Evolutionary conservation across 1,140 invertebrate genomes (phyloP), one percentile per base, ranked within the genome.

Genomic region (Nautilus pompilius): DNA sequence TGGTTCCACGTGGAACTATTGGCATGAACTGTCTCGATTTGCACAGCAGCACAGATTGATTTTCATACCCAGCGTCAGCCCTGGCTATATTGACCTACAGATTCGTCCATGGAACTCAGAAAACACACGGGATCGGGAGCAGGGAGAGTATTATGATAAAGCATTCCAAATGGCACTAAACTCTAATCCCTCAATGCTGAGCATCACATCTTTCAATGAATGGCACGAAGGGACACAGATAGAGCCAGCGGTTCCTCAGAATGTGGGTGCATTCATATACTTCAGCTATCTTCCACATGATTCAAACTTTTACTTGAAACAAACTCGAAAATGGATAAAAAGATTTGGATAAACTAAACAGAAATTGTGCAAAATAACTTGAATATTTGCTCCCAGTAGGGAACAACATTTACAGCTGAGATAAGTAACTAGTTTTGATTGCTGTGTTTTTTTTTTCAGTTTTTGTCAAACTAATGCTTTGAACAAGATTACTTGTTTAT

Each of bases 171-270:
- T 72, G 59, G 85, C 84, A 4, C 36, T 84, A 30, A 66, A 68
- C 10, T 58, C 74, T 29, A 57, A 69, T 6, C 78, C 83, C 30
- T 55, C 64, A 36, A 67, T 83, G 29, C 62, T 86, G 28, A 82
- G 82, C 20, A 83, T 86, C 17, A 86, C 85, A 13, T 84, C 82
- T 6, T 86, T 85, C 68, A 86, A 86, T 70, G 85, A 86, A 67
- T 86, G 85, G 85, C 85, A 86, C 61, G 85, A 86, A 74, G 85
- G 85, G 6, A 85, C 84, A 15, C 85, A 86, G 69, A 84, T 86
- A 58, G 85, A 86, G 68, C 73, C 82, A 53, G 84, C 85, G 3
- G 60, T 82, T 22, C 72, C 79, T 22, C 77, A 77, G 56, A 71
- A 68, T 64, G 65, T 65, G 41, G 29, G 65, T 60, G 56, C 58